phyloP scores from a whole-genome alignment of 2,113 vertebrate genomes.

The Rhizomys pruinosus region DNA sequence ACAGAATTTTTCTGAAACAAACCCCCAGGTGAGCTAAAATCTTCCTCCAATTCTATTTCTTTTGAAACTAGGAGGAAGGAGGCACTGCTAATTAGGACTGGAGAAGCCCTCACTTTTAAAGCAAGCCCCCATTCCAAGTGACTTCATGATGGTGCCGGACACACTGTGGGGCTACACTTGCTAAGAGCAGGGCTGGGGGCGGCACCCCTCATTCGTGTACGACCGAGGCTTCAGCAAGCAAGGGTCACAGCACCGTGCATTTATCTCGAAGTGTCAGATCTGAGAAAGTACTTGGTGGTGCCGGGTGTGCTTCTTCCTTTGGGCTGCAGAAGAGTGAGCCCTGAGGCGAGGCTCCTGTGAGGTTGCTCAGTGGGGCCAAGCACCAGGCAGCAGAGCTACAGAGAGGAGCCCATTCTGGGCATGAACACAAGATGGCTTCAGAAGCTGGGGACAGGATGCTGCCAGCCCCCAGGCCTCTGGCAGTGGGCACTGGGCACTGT shows the following conservation, averaged over 20 bases:
- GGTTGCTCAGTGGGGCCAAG: background rate
- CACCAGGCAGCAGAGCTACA: background rate
- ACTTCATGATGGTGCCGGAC: fast-evolving
- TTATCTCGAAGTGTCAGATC: background rate
- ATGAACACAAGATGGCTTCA: background rate
- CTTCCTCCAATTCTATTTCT: conserved; percentile 73
- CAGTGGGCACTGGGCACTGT: background rate
- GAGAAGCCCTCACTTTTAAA: conserved; percentile 34
- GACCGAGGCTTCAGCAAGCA: too few species aligned
- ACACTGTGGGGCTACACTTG: fast-evolving
- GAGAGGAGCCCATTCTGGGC: too few species aligned
- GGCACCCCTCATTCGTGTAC: too few species aligned
- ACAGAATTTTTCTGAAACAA: conserved; percentile 80
- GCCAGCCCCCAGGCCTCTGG: background rate
- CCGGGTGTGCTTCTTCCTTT: too few species aligned
- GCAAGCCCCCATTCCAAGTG: background rate
- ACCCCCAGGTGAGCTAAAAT: conserved; percentile 74
- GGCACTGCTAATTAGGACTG: conserved; percentile 46
- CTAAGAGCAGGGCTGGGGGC: background rate
- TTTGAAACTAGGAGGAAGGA: conserved; percentile 46
- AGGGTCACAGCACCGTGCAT: background rate
- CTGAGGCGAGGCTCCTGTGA: too few species aligned
- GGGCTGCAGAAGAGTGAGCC: too few species aligned
- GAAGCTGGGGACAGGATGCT: background rate
- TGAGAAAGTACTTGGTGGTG: background rate